A percentile compares a stretch with the other conserved stretches of the same genome.
Conservation (phyloP, 2,113 vertebrate species). For the Salvelinus fontinalis region DNA sequence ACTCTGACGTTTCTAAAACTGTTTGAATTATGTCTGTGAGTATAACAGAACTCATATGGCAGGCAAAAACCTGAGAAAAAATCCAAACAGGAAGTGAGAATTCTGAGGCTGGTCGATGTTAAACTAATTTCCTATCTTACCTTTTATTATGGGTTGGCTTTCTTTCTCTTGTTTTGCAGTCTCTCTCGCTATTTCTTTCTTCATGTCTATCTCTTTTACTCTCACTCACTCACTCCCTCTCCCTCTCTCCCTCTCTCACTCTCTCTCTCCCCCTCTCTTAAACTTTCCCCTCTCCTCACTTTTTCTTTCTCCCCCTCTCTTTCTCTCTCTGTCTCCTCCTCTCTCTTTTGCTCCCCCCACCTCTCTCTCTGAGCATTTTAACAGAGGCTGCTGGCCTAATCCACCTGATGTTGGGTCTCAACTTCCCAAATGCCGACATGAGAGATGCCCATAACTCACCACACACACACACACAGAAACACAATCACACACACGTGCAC, state of each 20-base stretch:
- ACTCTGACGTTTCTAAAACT: too few relatives aligned
- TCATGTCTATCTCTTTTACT: background rate
- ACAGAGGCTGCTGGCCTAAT: constrained; percentile 59
- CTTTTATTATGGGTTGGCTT: constrained; percentile 45
- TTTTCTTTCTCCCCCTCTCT: constrained; percentile 24
- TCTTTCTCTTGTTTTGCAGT: constrained; percentile 21
- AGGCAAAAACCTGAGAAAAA: too few relatives aligned
- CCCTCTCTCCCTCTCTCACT: constrained; percentile 31
- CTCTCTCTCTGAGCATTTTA: constrained; percentile 62
- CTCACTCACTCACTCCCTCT: background rate
- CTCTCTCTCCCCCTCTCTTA: background rate
- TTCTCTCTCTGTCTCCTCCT: too few relatives aligned
- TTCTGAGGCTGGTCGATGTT: too few relatives aligned
- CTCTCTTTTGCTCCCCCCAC: too few relatives aligned
- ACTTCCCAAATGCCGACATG: constrained; percentile 54
- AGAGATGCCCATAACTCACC: constrained; percentile 55
- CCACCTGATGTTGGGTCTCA: constrained; percentile 65
- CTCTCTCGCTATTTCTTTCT: background rate
- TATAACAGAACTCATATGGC: too few relatives aligned
- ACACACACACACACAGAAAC: background rate
- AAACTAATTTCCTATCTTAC: background rate
- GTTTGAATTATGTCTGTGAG: too few relatives aligned
- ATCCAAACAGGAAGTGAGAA: too few relatives aligned
- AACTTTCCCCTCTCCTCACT: constrained; percentile 26
- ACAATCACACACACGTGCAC: constrained; percentile 14